Evolutionary conservation across 2,888 invertebrate genomes (phyloP).

Genomic region (Andrena haemorrhoa): DNA sequence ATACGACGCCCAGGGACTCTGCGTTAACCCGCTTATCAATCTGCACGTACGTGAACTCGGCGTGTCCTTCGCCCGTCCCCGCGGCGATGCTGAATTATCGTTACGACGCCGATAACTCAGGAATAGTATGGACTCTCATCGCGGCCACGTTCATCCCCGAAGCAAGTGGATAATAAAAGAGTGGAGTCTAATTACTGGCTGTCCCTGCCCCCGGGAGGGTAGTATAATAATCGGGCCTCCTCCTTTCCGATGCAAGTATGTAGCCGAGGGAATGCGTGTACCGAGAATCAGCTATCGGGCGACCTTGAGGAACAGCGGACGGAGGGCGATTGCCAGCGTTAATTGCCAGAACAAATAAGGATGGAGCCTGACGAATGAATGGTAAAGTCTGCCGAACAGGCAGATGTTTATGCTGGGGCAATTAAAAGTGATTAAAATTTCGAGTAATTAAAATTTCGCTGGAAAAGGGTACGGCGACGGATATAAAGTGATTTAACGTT

Average conservation of each 20-base stretch:
- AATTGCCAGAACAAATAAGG: conserved; percentile 2
- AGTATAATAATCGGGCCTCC: conserved; percentile 27
- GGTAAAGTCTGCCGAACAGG: neutral
- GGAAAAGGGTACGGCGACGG: too few species aligned
- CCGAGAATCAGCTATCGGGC: conserved; percentile 1
- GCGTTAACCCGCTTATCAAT: conserved; percentile 47
- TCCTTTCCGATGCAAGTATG: neutral
- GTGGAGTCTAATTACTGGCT: conserved; percentile 55
- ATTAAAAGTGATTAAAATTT: too few species aligned
- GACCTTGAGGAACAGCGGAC: conserved; percentile 9
- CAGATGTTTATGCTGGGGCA: too few species aligned
- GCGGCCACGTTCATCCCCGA: conserved; percentile 22
- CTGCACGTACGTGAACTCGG: conserved; percentile 14
- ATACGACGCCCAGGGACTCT: conserved; percentile 16
- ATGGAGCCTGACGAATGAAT: neutral
- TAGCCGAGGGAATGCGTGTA: neutral
- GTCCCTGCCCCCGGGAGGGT: conserved; percentile 26
- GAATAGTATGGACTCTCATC: conserved; percentile 46
- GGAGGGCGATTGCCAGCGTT: neutral
- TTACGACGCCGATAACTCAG: conserved; percentile 53
- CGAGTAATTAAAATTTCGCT: too few species aligned
- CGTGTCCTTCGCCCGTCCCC: conserved; percentile 20
- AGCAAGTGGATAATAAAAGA: conserved; percentile 52
- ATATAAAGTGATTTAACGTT: too few species aligned
- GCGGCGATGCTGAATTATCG: conserved; percentile 54